Evolutionary conservation across 2,888 invertebrate genomes (phyloP).

Genomic region (Orthonevra nobilis): DNA sequence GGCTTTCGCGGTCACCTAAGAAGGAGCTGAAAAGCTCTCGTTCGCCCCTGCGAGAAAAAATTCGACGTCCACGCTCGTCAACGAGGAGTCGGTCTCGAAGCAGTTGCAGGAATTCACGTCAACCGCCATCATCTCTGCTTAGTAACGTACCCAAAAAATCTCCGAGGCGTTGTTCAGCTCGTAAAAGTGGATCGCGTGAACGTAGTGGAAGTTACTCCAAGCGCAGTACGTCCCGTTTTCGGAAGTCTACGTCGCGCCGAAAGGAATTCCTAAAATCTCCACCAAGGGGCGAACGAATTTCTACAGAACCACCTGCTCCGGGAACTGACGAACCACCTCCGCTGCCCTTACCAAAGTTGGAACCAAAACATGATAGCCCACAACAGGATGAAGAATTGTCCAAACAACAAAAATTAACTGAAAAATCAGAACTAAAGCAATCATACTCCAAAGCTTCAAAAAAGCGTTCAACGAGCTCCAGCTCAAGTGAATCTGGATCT

Average conservation of each 20-base stretch:
- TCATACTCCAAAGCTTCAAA: slow-evolving; percentile 16
- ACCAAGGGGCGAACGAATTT: slow-evolving; percentile 11
- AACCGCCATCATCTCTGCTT: neutral
- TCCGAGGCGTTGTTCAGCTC: slow-evolving; percentile 3
- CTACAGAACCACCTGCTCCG: slow-evolving; percentile 34
- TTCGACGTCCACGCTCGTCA: slow-evolving; percentile 35
- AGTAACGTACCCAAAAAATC: slow-evolving; percentile 14
- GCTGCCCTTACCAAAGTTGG: slow-evolving; percentile 11
- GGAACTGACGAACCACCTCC: slow-evolving; percentile 34
- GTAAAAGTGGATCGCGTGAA: slow-evolving; percentile 30
- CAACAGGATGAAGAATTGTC: neutral
- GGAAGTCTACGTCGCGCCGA: slow-evolving; percentile 52
- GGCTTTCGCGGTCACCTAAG: slow-evolving; percentile 47
- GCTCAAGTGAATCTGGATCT: slow-evolving; percentile 72
- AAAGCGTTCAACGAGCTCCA: slow-evolving; percentile 76
- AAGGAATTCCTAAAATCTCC: slow-evolving; percentile 71
- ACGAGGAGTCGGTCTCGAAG: slow-evolving; percentile 55
- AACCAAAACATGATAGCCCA: slow-evolving; percentile 2
- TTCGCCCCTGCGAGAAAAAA: slow-evolving; percentile 48
- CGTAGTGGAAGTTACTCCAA: slow-evolving; percentile 41
- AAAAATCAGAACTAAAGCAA: slow-evolving; percentile 57
- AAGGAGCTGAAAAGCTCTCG: slow-evolving; percentile 53
- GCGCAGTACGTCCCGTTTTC: slow-evolving; percentile 43
- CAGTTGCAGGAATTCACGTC: slow-evolving; percentile 27
- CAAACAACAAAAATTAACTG: slow-evolving; percentile 48